Conservation (phyloP, 2,797 vertebrate species). For the Etheostoma perlongum region DNA sequence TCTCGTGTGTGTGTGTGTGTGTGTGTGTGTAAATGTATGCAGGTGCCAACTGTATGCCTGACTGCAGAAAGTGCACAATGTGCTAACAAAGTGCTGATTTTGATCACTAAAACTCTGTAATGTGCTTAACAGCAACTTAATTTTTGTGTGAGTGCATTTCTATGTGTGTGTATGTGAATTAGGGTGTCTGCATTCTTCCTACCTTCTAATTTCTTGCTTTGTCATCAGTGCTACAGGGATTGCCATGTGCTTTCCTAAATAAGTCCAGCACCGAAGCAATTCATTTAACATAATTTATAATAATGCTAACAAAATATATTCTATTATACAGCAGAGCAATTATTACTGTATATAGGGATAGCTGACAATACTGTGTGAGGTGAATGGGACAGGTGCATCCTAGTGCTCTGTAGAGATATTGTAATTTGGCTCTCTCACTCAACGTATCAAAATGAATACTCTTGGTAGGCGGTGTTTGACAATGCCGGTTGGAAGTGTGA, state of each 20-base stretch:
- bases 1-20: too few relatives aligned
- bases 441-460: background rate
- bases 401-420: background rate
- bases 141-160: background rate
- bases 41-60: background rate
- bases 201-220: slow-evolving; percentile 40
- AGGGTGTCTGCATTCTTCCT: slow-evolving; percentile 20
- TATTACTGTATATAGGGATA: slow-evolving; percentile 1
- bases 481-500: too few relatives aligned
- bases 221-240: slow-evolving; percentile 26
- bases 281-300: background rate
- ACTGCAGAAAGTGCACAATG: slow-evolving; percentile 1
- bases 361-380: background rate
- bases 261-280: background rate
- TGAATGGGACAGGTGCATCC: background rate
- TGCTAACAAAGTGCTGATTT: slow-evolving; percentile 41
- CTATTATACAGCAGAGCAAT: background rate
- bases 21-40: background rate
- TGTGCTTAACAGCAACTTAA: slow-evolving; percentile 7
- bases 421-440: background rate
- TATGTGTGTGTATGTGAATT: background rate
- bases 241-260: background rate
- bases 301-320: background rate
- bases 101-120: background rate
- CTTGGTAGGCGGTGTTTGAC: too few relatives aligned